Evolutionary conservation across 1,140 invertebrate genomes (phyloP).

Genomic region (Formica selysi): DNA sequence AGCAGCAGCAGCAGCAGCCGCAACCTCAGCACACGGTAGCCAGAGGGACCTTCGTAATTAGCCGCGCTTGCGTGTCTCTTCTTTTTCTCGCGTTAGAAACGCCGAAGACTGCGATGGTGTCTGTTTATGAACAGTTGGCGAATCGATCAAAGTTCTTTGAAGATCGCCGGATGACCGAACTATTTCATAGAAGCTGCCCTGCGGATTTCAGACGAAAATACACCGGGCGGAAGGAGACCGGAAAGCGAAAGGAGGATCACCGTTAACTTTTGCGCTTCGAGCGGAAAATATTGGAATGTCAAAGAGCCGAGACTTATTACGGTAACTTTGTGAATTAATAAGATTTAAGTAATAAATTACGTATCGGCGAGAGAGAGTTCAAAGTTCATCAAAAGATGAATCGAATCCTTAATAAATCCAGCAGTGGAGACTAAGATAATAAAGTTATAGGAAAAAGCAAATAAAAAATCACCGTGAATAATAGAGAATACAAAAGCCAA

Average conservation of each 20-base stretch:
- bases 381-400: slow-evolving; percentile 31
- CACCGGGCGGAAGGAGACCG: not conserved
- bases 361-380: slow-evolving; percentile 10
- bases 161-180: slow-evolving; percentile 25
- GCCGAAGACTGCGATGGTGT: slow-evolving; percentile 36
- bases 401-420: slow-evolving; percentile 22
- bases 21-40: slow-evolving; percentile 77
- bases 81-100: slow-evolving; percentile 75
- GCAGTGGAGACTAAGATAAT: slow-evolving; percentile 1
- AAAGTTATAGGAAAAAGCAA: not conserved
- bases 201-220: slow-evolving; percentile 12
- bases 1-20: slow-evolving; percentile 67
- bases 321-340: slow-evolving; percentile 54
- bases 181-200: slow-evolving; percentile 4
- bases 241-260: slow-evolving; percentile 7
- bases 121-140: slow-evolving; percentile 61
- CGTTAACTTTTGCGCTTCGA: slow-evolving; percentile 33
- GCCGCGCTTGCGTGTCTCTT: slow-evolving; percentile 73
- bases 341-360: slow-evolving; percentile 33
- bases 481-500: not conserved
- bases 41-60: slow-evolving; percentile 82
- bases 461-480: slow-evolving; percentile 3
- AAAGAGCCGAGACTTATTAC: slow-evolving; percentile 47
- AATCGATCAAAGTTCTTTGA: slow-evolving; percentile 61
- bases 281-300: slow-evolving; percentile 39